Conservation (phyloP, 2,797 vertebrate genomes). For the Ptychadena robeensis region DNA sequence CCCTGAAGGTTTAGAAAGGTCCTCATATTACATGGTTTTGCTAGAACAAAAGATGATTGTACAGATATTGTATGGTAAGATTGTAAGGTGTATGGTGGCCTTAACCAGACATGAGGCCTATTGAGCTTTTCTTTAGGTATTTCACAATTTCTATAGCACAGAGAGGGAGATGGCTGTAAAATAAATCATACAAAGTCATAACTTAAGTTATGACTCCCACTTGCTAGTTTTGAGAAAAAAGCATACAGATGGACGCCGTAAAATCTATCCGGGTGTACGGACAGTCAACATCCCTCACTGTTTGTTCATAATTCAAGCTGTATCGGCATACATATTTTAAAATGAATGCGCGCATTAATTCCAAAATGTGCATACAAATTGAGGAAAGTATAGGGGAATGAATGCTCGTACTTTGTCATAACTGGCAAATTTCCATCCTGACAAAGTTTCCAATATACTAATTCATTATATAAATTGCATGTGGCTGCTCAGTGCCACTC, state of each 20-base stretch:
- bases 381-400: constrained; percentile 26
- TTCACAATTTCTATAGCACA: not conserved
- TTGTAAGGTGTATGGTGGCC: too few species aligned
- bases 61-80: too few species aligned
- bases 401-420: constrained; percentile 36
- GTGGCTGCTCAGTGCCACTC: constrained; percentile 2
- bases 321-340: constrained; percentile 22
- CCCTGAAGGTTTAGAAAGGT: too few species aligned
- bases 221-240: not conserved
- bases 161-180: constrained; percentile 6
- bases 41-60: too few species aligned
- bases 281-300: not conserved
- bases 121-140: not conserved
- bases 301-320: not conserved
- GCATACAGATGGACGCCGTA: constrained; percentile 6
- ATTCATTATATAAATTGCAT: constrained; percentile 48
- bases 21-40: too few species aligned
- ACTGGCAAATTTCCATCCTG: constrained; percentile 41
- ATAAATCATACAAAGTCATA: constrained; percentile 19
- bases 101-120: not conserved
- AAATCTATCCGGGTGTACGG: not conserved
- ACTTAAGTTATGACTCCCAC: constrained; percentile 21
- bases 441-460: constrained; percentile 63
- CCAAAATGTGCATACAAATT: not conserved
- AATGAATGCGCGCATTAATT: constrained; percentile 40